phyloP scores from a whole-genome alignment of 2,888 invertebrate genomes.

The Apamea epomidion region DNA sequence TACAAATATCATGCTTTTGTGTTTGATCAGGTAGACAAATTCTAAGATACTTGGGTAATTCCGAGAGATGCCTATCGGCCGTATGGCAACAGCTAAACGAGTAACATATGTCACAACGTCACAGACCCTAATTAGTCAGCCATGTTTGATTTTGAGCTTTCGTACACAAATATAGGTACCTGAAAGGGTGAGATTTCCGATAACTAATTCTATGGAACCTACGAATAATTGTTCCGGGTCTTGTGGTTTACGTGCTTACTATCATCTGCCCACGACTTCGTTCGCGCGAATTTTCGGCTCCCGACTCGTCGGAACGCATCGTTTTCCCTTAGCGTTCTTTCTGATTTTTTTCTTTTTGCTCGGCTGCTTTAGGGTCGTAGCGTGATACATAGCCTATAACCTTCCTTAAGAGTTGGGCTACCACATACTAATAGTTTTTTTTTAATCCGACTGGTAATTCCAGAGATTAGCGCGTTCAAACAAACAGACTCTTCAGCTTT shows the following conservation, averaged over 20 bases:
- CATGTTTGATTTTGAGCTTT: slow-evolving; percentile 46
- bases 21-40: neutral
- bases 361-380: too few species aligned
- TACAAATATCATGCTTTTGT: neutral
- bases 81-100: slow-evolving; percentile 4
- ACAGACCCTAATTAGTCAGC: slow-evolving; percentile 56
- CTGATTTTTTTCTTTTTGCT: neutral
- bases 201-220: slow-evolving; percentile 1
- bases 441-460: neutral
- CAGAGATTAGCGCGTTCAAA: neutral
- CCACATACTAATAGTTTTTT: neutral
- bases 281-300: too few species aligned
- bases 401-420: neutral
- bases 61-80: neutral
- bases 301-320: neutral
- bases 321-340: neutral
- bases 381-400: too few species aligned
- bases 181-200: slow-evolving; percentile 22
- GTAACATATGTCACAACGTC: slow-evolving; percentile 22
- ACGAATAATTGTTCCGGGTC: neutral
- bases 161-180: slow-evolving; percentile 22
- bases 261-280: neutral
- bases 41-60: slow-evolving; percentile 10
- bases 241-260: neutral
- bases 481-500: neutral